Base-by-base conservation (phyloP, 2,797 vertebrate species). In the Rhabdophis nuchalis region DNA sequence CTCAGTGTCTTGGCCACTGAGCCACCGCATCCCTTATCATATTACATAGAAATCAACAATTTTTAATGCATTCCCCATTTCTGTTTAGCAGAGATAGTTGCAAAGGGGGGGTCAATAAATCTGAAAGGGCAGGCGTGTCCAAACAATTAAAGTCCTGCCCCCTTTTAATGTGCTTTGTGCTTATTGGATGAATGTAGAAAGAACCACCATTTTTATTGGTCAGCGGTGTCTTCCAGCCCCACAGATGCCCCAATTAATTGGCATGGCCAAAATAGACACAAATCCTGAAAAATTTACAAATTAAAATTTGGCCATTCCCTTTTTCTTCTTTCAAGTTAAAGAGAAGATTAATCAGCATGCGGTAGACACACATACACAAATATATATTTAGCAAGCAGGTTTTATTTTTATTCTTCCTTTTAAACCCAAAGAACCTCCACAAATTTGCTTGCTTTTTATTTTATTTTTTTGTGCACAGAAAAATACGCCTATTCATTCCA, bases 301-400 rank as follows among this genome's bases (percentile, higher is more conserved):
- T 0, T 94, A 92, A 95, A 86, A 93, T 91, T 93, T 92, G 90
- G 68, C 85, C 64, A 88, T 93, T 94, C 92, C 91, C 95, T 16
- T 20, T 93, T 93, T 77, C 3, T 77, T 77, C 7, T 77, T 20
- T 72, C 86, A 93, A 90, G 94, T 95, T 95, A 90, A 89, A n/a
- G 88, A 82, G 27, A 93, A 88, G 96, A 96, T 96, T 96, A 96
- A 95, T 93, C 96, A 88, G 91, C 92, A 95, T 95, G 90, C 29
- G 16, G 5, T 14, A 68, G 12, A 95, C 92, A 94, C 93, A 92
- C 87, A 93, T 92, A 93, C 95, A 93, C 58, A 92, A 90, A 92
- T 94, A 86, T 94, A 86, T 87, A 93, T 91, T 60, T 60, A 93
- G 96, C 93, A 95, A 93, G 95, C 94, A 94, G 85, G 86, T 92